A percentile compares a stretch with the other conserved stretches of the same genome.
Conservation (phyloP, 1,140 invertebrate genomes). For the Drosophila saltans region DNA sequence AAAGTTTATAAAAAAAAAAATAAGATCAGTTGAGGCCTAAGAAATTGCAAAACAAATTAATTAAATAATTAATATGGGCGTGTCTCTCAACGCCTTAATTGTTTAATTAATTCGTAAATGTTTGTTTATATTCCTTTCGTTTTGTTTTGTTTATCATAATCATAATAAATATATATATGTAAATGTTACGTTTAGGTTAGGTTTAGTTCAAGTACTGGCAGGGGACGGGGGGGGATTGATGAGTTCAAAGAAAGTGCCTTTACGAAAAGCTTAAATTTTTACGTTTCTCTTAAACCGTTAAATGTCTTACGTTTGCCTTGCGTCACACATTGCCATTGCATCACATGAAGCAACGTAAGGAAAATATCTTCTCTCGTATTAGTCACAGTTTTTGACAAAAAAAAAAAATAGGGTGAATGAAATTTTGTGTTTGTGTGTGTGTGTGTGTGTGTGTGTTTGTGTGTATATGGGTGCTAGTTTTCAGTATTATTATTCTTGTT, state of each 20-base stretch:
- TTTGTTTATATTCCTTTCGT: not conserved
- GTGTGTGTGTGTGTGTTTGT: slow-evolving; percentile 28
- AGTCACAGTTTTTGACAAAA: slow-evolving; percentile 7
- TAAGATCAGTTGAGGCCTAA: slow-evolving; percentile 63
- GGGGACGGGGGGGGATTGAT: slow-evolving; percentile 15
- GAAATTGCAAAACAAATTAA: slow-evolving; percentile 82
- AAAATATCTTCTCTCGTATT: not conserved
- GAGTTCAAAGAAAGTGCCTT: slow-evolving; percentile 49
- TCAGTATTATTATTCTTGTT: slow-evolving; percentile 35
- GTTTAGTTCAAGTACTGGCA: slow-evolving; percentile 36
- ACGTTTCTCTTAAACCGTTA: slow-evolving; percentile 8
- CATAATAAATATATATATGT: slow-evolving; percentile 64
- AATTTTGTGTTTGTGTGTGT: slow-evolving; percentile 12
- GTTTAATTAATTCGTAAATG: slow-evolving; percentile 82
- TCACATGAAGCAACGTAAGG: not conserved
- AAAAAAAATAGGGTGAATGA: not conserved
- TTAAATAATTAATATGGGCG: slow-evolving; percentile 77
- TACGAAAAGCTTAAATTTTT: slow-evolving; percentile 64
- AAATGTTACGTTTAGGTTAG: slow-evolving; percentile 57
- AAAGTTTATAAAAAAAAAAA: slow-evolving; percentile 45
- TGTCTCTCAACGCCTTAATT: slow-evolving; percentile 60
- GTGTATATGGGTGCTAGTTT: slow-evolving; percentile 59
- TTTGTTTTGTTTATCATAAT: slow-evolving; percentile 52
- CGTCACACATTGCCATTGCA: slow-evolving; percentile 45
- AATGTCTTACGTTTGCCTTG: slow-evolving; percentile 13